Base-by-base conservation (phyloP, 2,797 vertebrate species). In the Tokudaia tokunoshimensis region DNA sequence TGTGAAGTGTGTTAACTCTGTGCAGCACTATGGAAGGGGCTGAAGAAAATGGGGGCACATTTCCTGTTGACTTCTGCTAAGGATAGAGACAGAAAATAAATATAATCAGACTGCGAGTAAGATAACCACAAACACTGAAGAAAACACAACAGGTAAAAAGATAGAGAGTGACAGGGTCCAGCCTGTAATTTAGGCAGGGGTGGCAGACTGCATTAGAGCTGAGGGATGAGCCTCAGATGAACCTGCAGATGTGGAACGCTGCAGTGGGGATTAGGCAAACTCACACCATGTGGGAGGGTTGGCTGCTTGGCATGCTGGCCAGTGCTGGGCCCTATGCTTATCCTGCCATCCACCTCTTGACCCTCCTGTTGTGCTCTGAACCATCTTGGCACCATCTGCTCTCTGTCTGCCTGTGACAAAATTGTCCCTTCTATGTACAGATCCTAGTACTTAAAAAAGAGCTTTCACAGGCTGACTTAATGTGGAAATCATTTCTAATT, bases 61-160 rank as follows among this genome's bases (percentile, higher is more conserved):
- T 85, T 75, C 6, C n/a, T 85, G 41, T 41, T 74, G 34, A 55
- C 31, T 88, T 59, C 34, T 67, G 75, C 37, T 70, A 24, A 2
- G 50, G 31, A 89, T 7, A 61, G 22, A 91, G 61, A 75, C 26
- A 8, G 1, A 34, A 81, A 87, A 94, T 52, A 90, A 92, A 57
- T 6, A 75, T 31, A 63, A 67, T 83, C 44, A 72, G 83, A 81
- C 0, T 11, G 12, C 31, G 79, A 41, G 37, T 75, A 89, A 89
- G 34, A 97, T 52, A 59, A 67, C 50, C 82, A 63, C 22, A 50
- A 47, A 84, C 12, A 82, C 34, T 55, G 52, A 83, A 81, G 63
- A 63, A 93, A 81, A 88, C 52, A 81, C 85, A 89, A n/a, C 81
- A 59, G 57, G 34, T 50, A 70, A 55, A 13, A 37, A 95, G 52